Evolutionary conservation across 2,113 vertebrate species (phyloP), one percentile per base, ranked within the genome.

Genomic region (Calidris pugnax): DNA sequence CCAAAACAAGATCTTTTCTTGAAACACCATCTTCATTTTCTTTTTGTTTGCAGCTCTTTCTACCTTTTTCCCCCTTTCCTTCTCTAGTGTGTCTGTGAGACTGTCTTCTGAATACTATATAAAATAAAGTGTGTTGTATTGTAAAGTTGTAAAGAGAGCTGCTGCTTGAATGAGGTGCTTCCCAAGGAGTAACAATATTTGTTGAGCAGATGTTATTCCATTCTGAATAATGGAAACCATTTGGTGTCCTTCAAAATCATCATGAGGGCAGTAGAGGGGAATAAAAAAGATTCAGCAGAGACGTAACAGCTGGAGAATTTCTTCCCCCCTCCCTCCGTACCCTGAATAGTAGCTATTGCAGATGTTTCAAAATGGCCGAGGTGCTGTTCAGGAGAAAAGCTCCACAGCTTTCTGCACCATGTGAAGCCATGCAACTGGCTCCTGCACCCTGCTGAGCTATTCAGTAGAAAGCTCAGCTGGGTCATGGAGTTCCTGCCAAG

Each of bases 201-300:
- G 81, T 90, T 90, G 96, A 96, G 95, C 97, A 97, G 96, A 97
- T 96, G 96, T 97, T 97, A 93, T 94, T 97, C 95, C 91, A 88
- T 93, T 97, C 87, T 63, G 81, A 97, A 96, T 97, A 97, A 98
- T 95, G 94, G 96, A 96, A 97, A 96, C 94, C 92, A 95, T 97
- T 97, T 97, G 91, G 91, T 97, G 92, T 93, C 96, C 95, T 96
- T 97, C 96, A 96, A 92, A 97, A 97, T 90, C 95, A 89, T 96
- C 92, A 60, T 74, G 93, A 93, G 92, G 85, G 82, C 86, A 82
- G 84, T 93, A 93, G 96, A 96, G 0, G 2, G 77, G 85, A 95
- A 95, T 92, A 87, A 90, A 95, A 95, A 97, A 95, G 93, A 96
- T 94, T 94, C 89, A 87, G 74, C 95, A 89, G 89, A 96, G 90